Evolutionary conservation across 2,113 vertebrate genomes (phyloP), one percentile per base, ranked within the genome.

Genomic region (Pheucticus melanocephalus): DNA sequence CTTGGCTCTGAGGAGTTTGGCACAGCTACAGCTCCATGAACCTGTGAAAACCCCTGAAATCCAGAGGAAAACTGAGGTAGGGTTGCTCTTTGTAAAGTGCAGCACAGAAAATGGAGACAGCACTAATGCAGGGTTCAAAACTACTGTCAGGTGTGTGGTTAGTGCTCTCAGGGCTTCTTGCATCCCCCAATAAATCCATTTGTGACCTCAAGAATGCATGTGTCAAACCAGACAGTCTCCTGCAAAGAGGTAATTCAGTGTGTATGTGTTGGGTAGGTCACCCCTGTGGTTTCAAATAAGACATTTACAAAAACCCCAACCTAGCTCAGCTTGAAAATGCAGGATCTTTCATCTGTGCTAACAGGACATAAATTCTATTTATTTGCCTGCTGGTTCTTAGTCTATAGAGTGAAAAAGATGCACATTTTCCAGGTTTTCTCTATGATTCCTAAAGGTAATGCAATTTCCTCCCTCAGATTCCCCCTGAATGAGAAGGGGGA

Each of bases 181-280:
- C 1, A 22, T 19, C 23, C 40, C 59, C 48, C 61, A 76, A 0
- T 12, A 79, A 91, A 81, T 44, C 33, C 17, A 76, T 24, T 57
- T 25, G 2, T 23, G 44, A 17, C 40, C 75, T 85, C 75, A 76
- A 28, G 44, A 76, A 35, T 15, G n/a, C 23, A 1, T 6, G 12
- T 12, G 25, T 35, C 30, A 86, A 84, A 65, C 17, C 30, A 57
- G 50, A 22, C 0, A 37, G 10, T 17, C 39, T 59, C 59, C n/a
- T 73, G 54, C 35, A 59, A 33, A 59, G 44, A 47, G 47, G 7
- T 2, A 40, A 71, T 40, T 59, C 37, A 59, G 25, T 1, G 2
- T 6, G 8, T 6, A 6, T 31, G 24, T 1, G 0, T 8, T n/a
- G 39, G 33, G 50, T 11, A 31, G 42, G 12, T 30, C 45, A 79